Conservation (phyloP, 92 coral and sea anemone species). For the Montipora capitata region DNA sequence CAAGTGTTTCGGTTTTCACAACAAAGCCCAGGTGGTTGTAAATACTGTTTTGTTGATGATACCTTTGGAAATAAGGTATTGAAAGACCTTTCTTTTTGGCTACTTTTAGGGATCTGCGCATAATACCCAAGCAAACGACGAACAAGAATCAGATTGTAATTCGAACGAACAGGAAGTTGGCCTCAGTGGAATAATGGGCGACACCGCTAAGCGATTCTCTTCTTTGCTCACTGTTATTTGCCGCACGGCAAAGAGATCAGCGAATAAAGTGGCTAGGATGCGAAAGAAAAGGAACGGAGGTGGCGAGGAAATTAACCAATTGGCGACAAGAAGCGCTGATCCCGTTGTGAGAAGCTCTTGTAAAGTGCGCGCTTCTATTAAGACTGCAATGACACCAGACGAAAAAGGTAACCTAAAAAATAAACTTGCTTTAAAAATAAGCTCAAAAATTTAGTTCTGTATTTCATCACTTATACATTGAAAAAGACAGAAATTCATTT, state of each 20-base stretch:
- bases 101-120: not conserved
- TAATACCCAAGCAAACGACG: conserved; percentile 5
- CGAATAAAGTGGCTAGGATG: conserved; percentile 84
- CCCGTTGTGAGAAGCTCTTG: conserved; percentile 28
- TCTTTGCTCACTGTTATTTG: conserved; percentile 83
- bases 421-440: no score
- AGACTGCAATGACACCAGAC: conserved; percentile 14
- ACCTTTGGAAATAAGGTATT: not conserved
- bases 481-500: no score
- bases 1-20: not conserved
- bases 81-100: no score
- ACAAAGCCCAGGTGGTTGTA: not conserved
- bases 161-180: conserved; percentile 20
- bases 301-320: conserved; percentile 37
- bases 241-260: conserved; percentile 91
- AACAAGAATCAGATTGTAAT: not conserved
- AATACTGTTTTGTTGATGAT: not conserved
- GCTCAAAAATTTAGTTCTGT: no score
- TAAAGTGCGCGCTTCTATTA: conserved; percentile 20
- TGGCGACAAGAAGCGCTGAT: conserved; percentile 10
- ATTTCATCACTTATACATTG: no score
- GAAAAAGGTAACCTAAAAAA: conserved; percentile 49
- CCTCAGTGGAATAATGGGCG: conserved; percentile 55
- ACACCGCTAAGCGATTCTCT: conserved; percentile 75
- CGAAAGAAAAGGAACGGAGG: conserved; percentile 66